phyloP scores from a whole-genome alignment of 1,140 invertebrate genomes.

The Diachasmimorpha longicaudata region DNA sequence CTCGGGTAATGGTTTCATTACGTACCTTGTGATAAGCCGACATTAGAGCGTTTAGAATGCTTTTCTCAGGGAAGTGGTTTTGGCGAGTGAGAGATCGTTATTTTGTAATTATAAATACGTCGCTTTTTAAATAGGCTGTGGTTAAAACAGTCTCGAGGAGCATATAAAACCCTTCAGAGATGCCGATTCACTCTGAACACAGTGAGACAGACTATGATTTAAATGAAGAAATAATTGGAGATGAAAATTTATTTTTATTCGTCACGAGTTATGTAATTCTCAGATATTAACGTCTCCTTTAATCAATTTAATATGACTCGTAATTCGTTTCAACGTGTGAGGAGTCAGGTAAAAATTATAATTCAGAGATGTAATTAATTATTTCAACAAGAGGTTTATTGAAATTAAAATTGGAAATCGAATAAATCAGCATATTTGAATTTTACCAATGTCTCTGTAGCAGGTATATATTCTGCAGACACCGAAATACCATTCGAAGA shows the following conservation, averaged over 20 bases:
- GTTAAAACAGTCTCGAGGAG: not conserved
- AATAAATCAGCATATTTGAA: not conserved
- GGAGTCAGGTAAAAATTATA: not conserved
- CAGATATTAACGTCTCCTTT: not conserved
- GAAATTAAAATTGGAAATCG: not conserved
- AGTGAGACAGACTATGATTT: not conserved
- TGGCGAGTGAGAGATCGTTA: constrained; percentile 32
- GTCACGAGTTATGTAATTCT: not conserved
- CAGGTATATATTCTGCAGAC: not conserved
- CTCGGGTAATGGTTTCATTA: constrained; percentile 40
- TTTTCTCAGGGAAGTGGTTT: constrained; percentile 31
- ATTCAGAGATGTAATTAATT: not conserved
- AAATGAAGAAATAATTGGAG: not conserved
- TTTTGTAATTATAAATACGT: constrained; percentile 40
- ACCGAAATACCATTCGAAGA: not conserved
- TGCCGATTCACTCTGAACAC: constrained; percentile 14
- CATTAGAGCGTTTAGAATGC: constrained; percentile 24
- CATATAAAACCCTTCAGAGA: constrained; percentile 6
- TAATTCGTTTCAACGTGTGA: not conserved
- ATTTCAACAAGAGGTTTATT: not conserved
- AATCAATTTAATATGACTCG: not conserved
- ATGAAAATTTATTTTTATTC: not conserved
- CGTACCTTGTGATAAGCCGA: constrained; percentile 33
- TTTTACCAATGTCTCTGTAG: not conserved
- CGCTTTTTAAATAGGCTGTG: constrained; percentile 10